Evolutionary conservation across 2,888 invertebrate species (phyloP).

Genomic region (Luperina testacea): DNA sequence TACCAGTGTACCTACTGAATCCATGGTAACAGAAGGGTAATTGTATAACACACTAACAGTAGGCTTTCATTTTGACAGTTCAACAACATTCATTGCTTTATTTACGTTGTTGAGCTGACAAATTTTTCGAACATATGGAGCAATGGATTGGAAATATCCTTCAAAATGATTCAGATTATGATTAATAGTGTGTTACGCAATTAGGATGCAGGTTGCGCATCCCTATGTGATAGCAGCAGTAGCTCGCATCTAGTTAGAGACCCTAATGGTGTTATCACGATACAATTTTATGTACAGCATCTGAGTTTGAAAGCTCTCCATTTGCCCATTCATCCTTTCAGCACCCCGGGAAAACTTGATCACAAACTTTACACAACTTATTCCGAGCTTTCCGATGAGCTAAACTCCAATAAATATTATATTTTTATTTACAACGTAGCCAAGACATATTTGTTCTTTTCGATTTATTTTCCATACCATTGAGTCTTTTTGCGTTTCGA

Average conservation of each 20-base stretch:
- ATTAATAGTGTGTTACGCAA: too few relatives aligned
- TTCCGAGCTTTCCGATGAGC: slow-evolving; percentile 16
- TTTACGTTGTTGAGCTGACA: too few relatives aligned
- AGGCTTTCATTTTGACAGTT: too few relatives aligned
- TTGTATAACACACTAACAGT: too few relatives aligned
- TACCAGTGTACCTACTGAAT: too few relatives aligned
- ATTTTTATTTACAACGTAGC: slow-evolving; percentile 19
- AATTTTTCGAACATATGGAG: too few relatives aligned
- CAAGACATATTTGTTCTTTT: neutral
- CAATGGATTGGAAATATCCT: too few relatives aligned
- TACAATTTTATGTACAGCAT: slow-evolving; percentile 1
- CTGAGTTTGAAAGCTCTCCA: slow-evolving; percentile 9
- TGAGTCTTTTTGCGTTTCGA: slow-evolving; percentile 29
- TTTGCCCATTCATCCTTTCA: slow-evolving; percentile 17
- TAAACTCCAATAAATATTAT: slow-evolving; percentile 8
- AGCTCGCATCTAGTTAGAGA: neutral
- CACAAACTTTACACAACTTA: slow-evolving; percentile 33
- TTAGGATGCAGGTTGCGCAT: too few relatives aligned
- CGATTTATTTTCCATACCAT: slow-evolving; percentile 37
- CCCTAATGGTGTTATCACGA: slow-evolving; percentile 1
- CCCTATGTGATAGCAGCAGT: neutral
- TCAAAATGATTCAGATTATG: too few relatives aligned
- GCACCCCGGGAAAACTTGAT: slow-evolving; percentile 22
- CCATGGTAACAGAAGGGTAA: too few relatives aligned
- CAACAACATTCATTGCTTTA: too few relatives aligned